These are phyloP conservation scores for Chironomus tentans DNA, from an alignment of 2,888 invertebrate genomes.

Conservation along the genomic window DNA sequence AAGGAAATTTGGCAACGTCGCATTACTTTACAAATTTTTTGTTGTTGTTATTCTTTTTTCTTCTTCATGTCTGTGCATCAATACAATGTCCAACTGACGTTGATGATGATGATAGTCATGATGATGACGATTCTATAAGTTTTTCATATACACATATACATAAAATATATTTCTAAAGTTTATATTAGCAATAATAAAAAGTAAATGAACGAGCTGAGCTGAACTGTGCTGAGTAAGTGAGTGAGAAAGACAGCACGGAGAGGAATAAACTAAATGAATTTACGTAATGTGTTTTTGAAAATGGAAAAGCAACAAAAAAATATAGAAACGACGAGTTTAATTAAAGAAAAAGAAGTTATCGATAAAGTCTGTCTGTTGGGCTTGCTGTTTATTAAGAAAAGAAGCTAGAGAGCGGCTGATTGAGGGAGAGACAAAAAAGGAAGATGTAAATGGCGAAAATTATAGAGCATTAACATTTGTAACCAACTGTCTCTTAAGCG, in stretches of 20 bases:
- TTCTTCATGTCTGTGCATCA: background rate
- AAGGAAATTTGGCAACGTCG: conserved; percentile 19
- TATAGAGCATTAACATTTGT: too few species aligned
- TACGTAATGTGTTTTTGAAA: conserved; percentile 20
- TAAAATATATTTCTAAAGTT: background rate
- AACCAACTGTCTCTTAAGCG: too few species aligned
- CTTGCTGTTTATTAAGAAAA: too few species aligned
- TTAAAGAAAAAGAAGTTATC: conserved; percentile 14
- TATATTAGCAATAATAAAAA: background rate
- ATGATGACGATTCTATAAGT: background rate
- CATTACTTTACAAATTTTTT: background rate
- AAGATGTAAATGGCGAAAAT: too few species aligned
- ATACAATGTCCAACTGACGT: background rate
- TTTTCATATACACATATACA: background rate
- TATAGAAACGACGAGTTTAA: conserved; percentile 6
- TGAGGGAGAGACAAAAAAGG: too few species aligned
- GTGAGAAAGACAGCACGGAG: background rate
- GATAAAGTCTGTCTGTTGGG: too few species aligned
- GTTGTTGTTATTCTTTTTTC: too few species aligned
- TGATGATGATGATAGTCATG: background rate
- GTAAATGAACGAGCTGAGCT: background rate
- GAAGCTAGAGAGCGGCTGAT: too few species aligned
- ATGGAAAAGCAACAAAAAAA: background rate
- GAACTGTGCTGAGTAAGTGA: too few species aligned
- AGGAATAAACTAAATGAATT: background rate